These are phyloP conservation scores for Pelagia noctiluca DNA, from an alignment of 30 jellyfish, hydroid and myxozoan species.

Conservation along the genomic window DNA sequence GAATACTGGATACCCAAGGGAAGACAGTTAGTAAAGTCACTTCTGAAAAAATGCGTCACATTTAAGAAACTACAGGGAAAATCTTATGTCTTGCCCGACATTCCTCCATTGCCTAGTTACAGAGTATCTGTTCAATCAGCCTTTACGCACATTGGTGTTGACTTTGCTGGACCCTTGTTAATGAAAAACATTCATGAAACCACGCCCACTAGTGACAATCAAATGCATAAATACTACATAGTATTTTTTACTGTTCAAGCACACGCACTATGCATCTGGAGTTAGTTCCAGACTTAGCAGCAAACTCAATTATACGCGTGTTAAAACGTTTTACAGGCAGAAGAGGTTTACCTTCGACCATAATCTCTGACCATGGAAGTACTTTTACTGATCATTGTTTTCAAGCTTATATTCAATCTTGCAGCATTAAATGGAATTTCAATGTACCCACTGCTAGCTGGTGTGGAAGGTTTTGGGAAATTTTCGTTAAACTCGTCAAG, in stretches of 20 bases:
- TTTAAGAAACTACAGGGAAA: slow-evolving; percentile 32
- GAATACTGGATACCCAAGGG: slow-evolving; percentile 20
- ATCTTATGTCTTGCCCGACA: slow-evolving; percentile 34
- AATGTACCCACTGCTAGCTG: slow-evolving; percentile 55
- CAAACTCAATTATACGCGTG: slow-evolving; percentile 18
- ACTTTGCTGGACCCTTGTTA: slow-evolving; percentile 49
- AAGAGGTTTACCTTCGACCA: slow-evolving; percentile 29
- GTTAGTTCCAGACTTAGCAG: slow-evolving; percentile 1
- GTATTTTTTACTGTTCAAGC: slow-evolving; percentile 53
- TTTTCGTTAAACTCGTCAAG: slow-evolving; percentile 11
- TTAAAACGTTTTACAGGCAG: slow-evolving; percentile 39
- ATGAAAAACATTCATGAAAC: slow-evolving; percentile 36
- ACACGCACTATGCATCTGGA: slow-evolving; percentile 48
- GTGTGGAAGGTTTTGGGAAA: slow-evolving; percentile 44
- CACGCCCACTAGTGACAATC: background rate
- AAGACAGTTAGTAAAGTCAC: slow-evolving; percentile 10
- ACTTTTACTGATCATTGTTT: slow-evolving; percentile 11
- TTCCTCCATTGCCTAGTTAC: slow-evolving; percentile 64
- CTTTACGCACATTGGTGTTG: slow-evolving; percentile 53
- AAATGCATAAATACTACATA: slow-evolving; percentile 38
- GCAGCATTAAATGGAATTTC: slow-evolving; percentile 23
- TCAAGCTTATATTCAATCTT: background rate
- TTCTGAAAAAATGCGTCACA: slow-evolving; percentile 14
- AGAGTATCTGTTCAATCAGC: slow-evolving; percentile 46
- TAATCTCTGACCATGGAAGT: slow-evolving; percentile 38